phyloP scores from a whole-genome alignment of 2,113 vertebrate species.

The Nanorana parkeri region DNA sequence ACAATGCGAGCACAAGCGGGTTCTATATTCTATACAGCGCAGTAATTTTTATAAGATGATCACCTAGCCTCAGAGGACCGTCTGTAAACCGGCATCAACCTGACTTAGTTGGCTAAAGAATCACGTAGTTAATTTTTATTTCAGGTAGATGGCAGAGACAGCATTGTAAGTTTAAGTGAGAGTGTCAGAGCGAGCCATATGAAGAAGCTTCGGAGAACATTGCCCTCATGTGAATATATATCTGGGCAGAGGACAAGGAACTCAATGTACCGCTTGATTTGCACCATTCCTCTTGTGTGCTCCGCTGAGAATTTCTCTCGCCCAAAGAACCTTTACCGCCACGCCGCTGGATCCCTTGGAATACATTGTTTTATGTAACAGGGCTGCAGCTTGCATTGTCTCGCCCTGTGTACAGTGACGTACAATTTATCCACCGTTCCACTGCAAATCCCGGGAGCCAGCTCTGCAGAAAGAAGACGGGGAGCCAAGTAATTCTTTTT shows the following conservation, averaged over 20 bases:
- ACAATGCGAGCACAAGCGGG: no score
- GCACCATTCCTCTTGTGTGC: constrained; percentile 7
- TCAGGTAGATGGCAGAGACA: constrained; percentile 18
- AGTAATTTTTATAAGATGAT: neutral
- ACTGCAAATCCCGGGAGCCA: no score
- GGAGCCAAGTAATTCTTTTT: no score
- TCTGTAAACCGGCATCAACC: neutral
- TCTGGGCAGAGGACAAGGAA: neutral
- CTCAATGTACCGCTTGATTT: constrained; percentile 2
- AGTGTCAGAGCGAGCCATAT: constrained; percentile 16
- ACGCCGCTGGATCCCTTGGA: neutral
- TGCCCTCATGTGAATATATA: constrained; percentile 29
- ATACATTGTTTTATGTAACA: neutral
- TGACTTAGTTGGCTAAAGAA: constrained; percentile 35
- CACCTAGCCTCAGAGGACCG: neutral
- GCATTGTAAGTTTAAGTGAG: constrained; percentile 28
- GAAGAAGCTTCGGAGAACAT: constrained; percentile 39
- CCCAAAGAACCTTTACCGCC: neutral
- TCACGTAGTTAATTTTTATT: constrained; percentile 39
- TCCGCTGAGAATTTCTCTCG: neutral
- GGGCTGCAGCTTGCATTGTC: neutral
- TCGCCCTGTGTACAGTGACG: neutral
- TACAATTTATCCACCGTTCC: neutral
- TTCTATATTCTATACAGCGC: no score
- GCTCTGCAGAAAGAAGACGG: no score